A percentile compares a stretch with the other conserved stretches of the same genome.
phyloP scores from a whole-genome alignment of 2,797 vertebrate species.

The Pelobates cultripes region DNA sequence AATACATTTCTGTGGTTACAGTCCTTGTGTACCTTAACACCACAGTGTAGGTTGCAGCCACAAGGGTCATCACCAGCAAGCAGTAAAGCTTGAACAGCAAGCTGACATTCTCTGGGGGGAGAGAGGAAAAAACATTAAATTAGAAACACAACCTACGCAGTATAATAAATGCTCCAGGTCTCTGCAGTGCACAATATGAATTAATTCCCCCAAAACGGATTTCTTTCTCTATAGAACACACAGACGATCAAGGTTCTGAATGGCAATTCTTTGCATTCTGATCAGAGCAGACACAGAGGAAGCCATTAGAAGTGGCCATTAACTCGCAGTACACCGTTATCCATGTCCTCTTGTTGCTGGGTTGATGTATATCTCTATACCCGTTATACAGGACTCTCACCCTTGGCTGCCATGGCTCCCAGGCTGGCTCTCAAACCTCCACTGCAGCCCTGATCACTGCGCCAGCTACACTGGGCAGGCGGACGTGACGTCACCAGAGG shows the following conservation, averaged over 20 bases:
- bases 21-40: constrained; percentile 89
- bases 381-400: neutral
- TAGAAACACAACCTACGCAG: neutral
- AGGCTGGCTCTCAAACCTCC: neutral
- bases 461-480: neutral
- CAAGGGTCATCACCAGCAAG: constrained; percentile 92
- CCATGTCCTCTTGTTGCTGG: too few relatives aligned
- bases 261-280: too few relatives aligned
- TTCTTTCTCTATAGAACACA: too few relatives aligned
- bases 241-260: too few relatives aligned
- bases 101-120: constrained; percentile 81
- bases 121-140: neutral
- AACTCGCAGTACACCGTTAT: too few relatives aligned
- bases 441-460: neutral
- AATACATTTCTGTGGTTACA: constrained; percentile 80
- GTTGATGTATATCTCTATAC: neutral
- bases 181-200: too few relatives aligned
- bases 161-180: too few relatives aligned
- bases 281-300: too few relatives aligned
- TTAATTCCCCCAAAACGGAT: too few relatives aligned
- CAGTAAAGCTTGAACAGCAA: constrained; percentile 93
- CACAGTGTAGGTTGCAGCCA: constrained; percentile 89
- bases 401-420: constrained; percentile 24
- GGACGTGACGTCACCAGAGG: constrained; percentile 21
- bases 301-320: too few relatives aligned